Percentiles rank a stretch among this genome's conserved stretches.
Evolutionary conservation across 2,797 vertebrate species (phyloP).

Genomic region (Sebastes kiyomatsui): DNA sequence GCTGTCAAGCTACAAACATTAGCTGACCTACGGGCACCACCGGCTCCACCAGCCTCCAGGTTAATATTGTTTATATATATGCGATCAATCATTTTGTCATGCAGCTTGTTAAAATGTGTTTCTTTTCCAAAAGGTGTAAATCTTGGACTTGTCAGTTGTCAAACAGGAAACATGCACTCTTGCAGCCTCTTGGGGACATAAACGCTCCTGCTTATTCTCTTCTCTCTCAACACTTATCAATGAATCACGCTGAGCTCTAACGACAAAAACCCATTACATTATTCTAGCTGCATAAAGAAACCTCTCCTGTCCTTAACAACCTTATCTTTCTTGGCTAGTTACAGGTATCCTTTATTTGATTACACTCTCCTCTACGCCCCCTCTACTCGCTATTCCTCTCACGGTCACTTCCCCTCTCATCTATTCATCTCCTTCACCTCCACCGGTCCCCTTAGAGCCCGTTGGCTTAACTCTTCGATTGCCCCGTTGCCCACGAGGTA

Average conservation of each 20-base stretch:
- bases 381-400: constrained; percentile 58
- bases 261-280: constrained; percentile 10
- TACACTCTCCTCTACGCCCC: constrained; percentile 5
- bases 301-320: constrained; percentile 26
- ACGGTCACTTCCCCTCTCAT: constrained; percentile 36
- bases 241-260: background rate
- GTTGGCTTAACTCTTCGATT: constrained; percentile 53
- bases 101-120: constrained; percentile 14
- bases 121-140: background rate
- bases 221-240: constrained; percentile 21
- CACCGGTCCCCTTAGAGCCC: constrained; percentile 19
- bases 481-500: constrained; percentile 5
- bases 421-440: constrained; percentile 53
- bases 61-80: background rate
- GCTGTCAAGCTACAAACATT: constrained; percentile 22
- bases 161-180: background rate
- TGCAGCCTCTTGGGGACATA: background rate
- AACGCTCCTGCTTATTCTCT: constrained; percentile 16
- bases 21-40: constrained; percentile 5
- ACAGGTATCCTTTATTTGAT: constrained; percentile 36
- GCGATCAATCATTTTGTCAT: constrained; percentile 28
- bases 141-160: constrained; percentile 4
- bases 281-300: constrained; percentile 19
- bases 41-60: constrained; percentile 1
- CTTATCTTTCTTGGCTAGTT: constrained; percentile 15